Base-by-base conservation (phyloP, 1,140 invertebrate genomes). In the Zeugodacus cucurbitae region DNA sequence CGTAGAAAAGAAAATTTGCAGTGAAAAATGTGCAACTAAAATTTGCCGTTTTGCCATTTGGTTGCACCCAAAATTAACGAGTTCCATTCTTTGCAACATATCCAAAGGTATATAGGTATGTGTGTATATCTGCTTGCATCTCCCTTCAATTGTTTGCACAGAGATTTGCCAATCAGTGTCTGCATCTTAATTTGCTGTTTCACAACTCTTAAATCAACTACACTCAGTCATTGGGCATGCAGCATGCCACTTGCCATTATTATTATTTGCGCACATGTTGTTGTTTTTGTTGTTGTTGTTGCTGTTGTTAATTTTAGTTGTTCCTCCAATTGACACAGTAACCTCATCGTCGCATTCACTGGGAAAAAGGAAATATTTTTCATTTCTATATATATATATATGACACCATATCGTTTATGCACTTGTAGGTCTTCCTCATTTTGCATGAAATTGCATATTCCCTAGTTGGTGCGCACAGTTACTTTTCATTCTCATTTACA, bases 131-230 rank as follows among this genome's bases (percentile, higher is more conserved):
- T 0, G n/a, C 17, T n/a, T n/a, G n/a, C n/a, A n/a, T 59, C 20
- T 26, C 58, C 74, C 74, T 48, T 26, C 44, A 82, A 82, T 82
- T 82, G 74, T 54, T 22, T 82, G 14, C 11, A 20, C 41, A 78
- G 64, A 82, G 74, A 82, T 26, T 82, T 82, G 74, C 74, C 74
- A 82, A 82, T 82, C 74, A 82, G 74, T 82, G 74, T 82, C 74
- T 82, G 41, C 22, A 82, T 82, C 74, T 82, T 82, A 82, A 82
- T 82, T 82, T 82, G 74, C 22, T 82, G 34, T n/a, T 82, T 82
- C 41, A 26, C 74, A 82, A 82, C 41, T 48, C 14, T 54, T 54
- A 82, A 82, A 82, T 48, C 3, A n/a, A 82, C 74, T 82, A 34
- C 41, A 34, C 41, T 29, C 37, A 14, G 41, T 48, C 74, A 54